phyloP scores from a whole-genome alignment of 2,888 invertebrate species.

The Oscheius sp. region DNA sequence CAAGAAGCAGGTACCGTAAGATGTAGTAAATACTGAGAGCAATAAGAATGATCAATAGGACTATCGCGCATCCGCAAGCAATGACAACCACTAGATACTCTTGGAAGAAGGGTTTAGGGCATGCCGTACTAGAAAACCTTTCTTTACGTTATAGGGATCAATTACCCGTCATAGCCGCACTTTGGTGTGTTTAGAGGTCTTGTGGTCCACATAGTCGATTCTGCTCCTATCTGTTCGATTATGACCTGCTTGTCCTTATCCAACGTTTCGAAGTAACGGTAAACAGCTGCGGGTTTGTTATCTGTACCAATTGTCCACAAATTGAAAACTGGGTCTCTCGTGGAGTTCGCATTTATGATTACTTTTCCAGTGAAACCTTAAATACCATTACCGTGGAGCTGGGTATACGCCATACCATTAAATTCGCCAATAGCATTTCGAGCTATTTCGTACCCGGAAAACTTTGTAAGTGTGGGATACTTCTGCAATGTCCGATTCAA shows the following conservation, averaged over 20 bases:
- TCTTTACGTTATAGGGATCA: background rate
- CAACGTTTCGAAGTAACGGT: conserved; percentile 12
- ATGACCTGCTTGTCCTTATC: conserved; percentile 1
- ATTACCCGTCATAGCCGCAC: conserved; percentile 36
- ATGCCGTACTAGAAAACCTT: conserved; percentile 37
- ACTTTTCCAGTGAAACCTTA: conserved; percentile 39
- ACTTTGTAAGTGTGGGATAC: background rate
- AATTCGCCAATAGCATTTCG: conserved; percentile 27
- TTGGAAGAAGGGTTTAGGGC: conserved; percentile 50
- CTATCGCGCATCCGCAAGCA: conserved; percentile 31
- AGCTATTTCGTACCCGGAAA: conserved; percentile 20
- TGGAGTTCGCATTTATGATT: conserved; percentile 31
- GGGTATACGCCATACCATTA: conserved; percentile 1
- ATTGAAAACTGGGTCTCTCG: conserved; percentile 28
- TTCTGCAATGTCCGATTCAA: conserved; percentile 16
- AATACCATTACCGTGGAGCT: background rate
- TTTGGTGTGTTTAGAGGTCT: conserved; percentile 30
- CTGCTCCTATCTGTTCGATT: conserved; percentile 23
- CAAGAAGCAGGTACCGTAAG: conserved; percentile 6
- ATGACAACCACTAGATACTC: conserved; percentile 51
- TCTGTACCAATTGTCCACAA: conserved; percentile 19
- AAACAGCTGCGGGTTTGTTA: conserved; percentile 6
- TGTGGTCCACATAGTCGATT: conserved; percentile 14
- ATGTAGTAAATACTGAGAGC: conserved; percentile 18
- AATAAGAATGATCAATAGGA: conserved; percentile 8